Evolutionary conservation across 1,140 invertebrate genomes (phyloP).

Genomic region (Macrobrachium nipponense): DNA sequence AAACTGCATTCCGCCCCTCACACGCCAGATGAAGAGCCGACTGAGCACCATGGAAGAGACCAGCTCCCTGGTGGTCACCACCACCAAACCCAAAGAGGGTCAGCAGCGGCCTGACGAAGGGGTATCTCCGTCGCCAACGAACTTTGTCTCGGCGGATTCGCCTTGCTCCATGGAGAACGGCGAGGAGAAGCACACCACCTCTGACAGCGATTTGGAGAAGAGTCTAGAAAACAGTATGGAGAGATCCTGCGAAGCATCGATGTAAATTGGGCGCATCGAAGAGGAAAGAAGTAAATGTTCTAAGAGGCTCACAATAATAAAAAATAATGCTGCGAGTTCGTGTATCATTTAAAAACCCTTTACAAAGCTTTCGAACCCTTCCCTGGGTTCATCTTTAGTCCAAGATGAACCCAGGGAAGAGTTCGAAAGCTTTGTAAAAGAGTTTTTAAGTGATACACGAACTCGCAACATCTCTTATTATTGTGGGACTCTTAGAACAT

Average conservation of each 20-base stretch:
- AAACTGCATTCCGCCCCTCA: conserved; percentile 88
- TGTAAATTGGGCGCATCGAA: not conserved
- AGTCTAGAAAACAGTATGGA: conserved; percentile 55
- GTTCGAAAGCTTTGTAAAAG: too few relatives aligned
- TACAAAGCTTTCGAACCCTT: too few relatives aligned
- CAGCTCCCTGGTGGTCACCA: conserved; percentile 5
- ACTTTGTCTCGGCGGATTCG: conserved; percentile 1
- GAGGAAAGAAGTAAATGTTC: not conserved
- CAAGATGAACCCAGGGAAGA: too few relatives aligned
- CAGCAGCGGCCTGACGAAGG: not conserved
- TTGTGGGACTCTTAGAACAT: too few relatives aligned
- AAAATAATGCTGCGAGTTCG: too few relatives aligned
- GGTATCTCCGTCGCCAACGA: not conserved
- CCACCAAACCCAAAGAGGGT: not conserved
- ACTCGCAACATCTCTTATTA: too few relatives aligned
- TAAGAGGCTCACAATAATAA: too few relatives aligned
- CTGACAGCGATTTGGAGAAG: conserved; percentile 49
- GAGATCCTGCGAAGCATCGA: conserved; percentile 53
- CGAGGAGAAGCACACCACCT: conserved; percentile 17
- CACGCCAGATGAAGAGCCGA: conserved; percentile 75
- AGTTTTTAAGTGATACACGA: too few relatives aligned
- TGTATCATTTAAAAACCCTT: too few relatives aligned
- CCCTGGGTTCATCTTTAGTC: too few relatives aligned
- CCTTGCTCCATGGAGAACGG: conserved; percentile 8
- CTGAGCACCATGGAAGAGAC: conserved; percentile 57